Base-by-base conservation (phyloP, 1,140 invertebrate species). In the Eumeta japonica region DNA sequence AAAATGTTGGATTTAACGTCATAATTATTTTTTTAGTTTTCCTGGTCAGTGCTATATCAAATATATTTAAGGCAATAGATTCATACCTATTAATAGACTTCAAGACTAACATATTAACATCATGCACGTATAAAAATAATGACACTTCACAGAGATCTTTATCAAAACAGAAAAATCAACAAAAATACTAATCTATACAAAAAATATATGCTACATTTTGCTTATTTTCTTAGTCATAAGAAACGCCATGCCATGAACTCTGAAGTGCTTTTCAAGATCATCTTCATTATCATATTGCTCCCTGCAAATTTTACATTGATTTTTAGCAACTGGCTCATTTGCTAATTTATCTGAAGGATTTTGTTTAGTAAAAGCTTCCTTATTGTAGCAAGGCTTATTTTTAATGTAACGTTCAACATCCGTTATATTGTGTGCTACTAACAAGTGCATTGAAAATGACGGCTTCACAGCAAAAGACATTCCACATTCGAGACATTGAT, bases 231-330 rank as follows among this genome's bases (percentile, higher is more conserved):
- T n/a, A n/a, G n/a, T 75, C 46, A 68, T 76, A 2, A 85, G 50
- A 56, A 85, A 85, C 3, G 83, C 83, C 83, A 84, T 85, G 1
- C 83, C 83, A 57, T 85, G 84, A 15, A 79, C 76, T 46, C 83
- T 68, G 16, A 82, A 77, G 55, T 85, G 84, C 60, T 82, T 84
- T 45, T 76, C 66, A 40, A 79, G 62, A 34, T 79, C 77, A 17
- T 77, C 65, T 1, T 64, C 46, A 49, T 79, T 63, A 14, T 79
- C 70, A 58, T 83, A 85, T 37, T 80, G 64, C 24, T 81, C 76
- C 52, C 71, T 76, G 48, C 84, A 86, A 40, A 85, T 82, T 48
- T 73, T 67, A 46, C 84, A 86, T 50, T 85, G 82, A 62, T 85
- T 84, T 45, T 81, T 75, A 39, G 58, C 48, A 15, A 81, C 59